Evolutionary conservation across 2,888 invertebrate genomes (phyloP), one percentile per base, ranked within the genome.

Genomic region (Sarcophaga variegata): DNA sequence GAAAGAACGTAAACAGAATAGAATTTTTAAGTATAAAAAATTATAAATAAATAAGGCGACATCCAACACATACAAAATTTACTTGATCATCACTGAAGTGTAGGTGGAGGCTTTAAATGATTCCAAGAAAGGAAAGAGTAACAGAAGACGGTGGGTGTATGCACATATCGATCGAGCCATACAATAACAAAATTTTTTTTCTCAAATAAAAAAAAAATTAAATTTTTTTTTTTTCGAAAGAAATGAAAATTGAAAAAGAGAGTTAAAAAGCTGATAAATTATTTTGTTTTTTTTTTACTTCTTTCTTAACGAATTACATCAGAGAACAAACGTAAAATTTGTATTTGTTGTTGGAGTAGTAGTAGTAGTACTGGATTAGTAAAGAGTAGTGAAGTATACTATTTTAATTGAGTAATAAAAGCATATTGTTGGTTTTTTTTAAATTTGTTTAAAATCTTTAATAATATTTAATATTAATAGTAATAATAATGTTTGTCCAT

Each of bases 391-490:
- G 75, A 64, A 78, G 17, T 12, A 54, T 54, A 10, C 17, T 22
- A 72, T 64, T 62, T 75, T 77, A 81, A 60, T 76, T 80, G 81
- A 88, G 77, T 88, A 88, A 88, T 37, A 88, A 88, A 88, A 88
- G 87, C 88, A 85, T 80, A 85, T 88, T 81, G 87, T 88, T 88
- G 83, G 80, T 87, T 89, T 88, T 54, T 88, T 88, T 89, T 81
- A 45, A 83, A 62, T 77, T 77, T 88, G 82, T 86, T 86, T 86
- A 88, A 88, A 88, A 87, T 87, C 88, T 88, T 85, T 88, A 88
- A 86, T 88, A 84, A 86, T 83, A 83, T 54, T 74, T 69, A 75
- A 75, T 85, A 47, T 86, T 76, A 75, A 45, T 83, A 81, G 64
- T 85, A 80, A 77, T 85, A 77, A 54, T 77, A 67, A 78, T 81